Percentiles rank a stretch among this genome's conserved stretches.
phyloP scores from a whole-genome alignment of 2,888 invertebrate genomes.

The Pachliopta kotzebuea region DNA sequence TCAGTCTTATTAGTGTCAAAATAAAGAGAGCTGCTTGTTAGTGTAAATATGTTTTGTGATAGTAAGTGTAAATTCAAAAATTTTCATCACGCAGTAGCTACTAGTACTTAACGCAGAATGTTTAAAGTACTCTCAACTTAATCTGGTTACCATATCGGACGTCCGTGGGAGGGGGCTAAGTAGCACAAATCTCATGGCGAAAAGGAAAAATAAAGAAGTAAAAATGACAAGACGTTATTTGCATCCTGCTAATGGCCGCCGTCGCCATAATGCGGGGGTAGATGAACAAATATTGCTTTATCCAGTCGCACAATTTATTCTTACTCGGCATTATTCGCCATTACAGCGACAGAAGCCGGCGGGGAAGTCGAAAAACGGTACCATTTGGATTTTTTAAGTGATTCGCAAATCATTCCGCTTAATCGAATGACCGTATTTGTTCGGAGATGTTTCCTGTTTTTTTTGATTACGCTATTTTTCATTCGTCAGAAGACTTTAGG shows the following conservation, averaged over 20 bases:
- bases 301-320: constrained; percentile 79
- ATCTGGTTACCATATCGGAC: constrained; percentile 50
- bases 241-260: constrained; percentile 77
- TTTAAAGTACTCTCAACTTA: constrained; percentile 32
- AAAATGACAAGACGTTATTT: constrained; percentile 80
- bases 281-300: constrained; percentile 80
- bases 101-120: constrained; percentile 12
- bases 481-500: neutral
- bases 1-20: too few relatives aligned
- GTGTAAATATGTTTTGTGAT: too few relatives aligned
- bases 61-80: neutral
- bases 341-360: constrained; percentile 65
- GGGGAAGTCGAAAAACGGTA: constrained; percentile 60
- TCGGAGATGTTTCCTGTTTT: constrained; percentile 53
- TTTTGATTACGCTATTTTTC: constrained; percentile 29
- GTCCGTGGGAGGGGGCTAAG: constrained; percentile 52
- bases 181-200: constrained; percentile 53
- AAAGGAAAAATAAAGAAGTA: constrained; percentile 75
- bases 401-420: constrained; percentile 76
- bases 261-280: constrained; percentile 76
- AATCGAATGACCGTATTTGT: constrained; percentile 74
- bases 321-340: constrained; percentile 73
- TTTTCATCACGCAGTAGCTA: constrained; percentile 13
- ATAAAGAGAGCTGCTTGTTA: too few relatives aligned
- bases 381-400: constrained; percentile 73